phyloP scores from a whole-genome alignment of 2,797 vertebrate genomes.

The Cryptoprocta ferox region DNA sequence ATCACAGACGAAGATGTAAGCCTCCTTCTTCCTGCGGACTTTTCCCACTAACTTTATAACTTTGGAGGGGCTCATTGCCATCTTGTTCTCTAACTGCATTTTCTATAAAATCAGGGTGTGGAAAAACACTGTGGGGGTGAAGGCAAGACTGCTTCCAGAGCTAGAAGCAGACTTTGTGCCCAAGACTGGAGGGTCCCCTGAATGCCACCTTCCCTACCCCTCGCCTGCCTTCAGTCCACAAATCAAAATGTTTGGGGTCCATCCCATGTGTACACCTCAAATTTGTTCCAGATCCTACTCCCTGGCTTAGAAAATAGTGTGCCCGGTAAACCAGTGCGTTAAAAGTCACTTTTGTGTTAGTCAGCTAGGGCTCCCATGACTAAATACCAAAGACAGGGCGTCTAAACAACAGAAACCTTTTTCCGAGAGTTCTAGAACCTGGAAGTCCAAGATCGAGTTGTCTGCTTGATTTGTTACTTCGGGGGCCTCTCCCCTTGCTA shows the following conservation, averaged over 20 bases:
- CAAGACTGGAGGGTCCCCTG: neutral
- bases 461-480: neutral
- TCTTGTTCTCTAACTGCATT: neutral
- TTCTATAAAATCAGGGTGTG: neutral
- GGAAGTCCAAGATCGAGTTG: neutral
- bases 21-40: neutral
- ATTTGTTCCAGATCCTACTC: neutral
- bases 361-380: neutral
- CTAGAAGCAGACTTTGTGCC: rapidly evolving
- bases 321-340: neutral
- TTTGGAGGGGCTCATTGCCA: neutral
- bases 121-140: neutral
- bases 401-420: neutral
- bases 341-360: neutral
- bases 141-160: rapidly evolving
- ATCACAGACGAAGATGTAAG: neutral
- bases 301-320: neutral
- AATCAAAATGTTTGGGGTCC: neutral
- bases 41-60: neutral
- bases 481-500: neutral
- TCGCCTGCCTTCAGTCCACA: neutral
- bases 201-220: rapidly evolving
- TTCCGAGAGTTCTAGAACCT: neutral
- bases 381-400: neutral
- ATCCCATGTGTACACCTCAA: rapidly evolving